These are phyloP conservation scores for Trissoscelio sp. DNA, from an alignment of 2,888 invertebrate species.

Conservation along the genomic window DNA sequence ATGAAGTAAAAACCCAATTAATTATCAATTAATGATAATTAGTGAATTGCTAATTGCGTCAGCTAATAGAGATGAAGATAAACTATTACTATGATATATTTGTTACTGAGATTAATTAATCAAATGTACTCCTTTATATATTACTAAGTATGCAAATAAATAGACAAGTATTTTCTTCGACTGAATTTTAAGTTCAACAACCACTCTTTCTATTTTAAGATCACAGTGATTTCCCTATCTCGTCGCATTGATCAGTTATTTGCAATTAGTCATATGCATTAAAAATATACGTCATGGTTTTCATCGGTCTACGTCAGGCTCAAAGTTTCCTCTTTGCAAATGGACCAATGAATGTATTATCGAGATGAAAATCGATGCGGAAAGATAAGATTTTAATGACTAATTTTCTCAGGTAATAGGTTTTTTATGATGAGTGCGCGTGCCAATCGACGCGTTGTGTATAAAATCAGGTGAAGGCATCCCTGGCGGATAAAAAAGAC, in stretches of 20 bases:
- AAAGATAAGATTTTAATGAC: constrained; percentile 15
- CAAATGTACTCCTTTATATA: neutral
- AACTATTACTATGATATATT: neutral
- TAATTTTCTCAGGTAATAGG: constrained; percentile 29
- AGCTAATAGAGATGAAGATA: constrained; percentile 4
- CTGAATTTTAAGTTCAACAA: constrained; percentile 16
- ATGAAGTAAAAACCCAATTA: constrained; percentile 25
- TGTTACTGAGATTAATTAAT: constrained; percentile 11
- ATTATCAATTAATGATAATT: neutral
- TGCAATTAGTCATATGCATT: neutral
- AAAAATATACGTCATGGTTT: constrained; percentile 16
- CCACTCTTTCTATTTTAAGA: constrained; percentile 17
- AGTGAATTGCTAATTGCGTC: constrained; percentile 9
- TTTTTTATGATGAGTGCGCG: constrained; percentile 12
- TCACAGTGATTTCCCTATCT: neutral
- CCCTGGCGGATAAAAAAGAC: constrained; percentile 56
- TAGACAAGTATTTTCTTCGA: neutral
- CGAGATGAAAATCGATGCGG: neutral
- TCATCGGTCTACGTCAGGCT: constrained; percentile 9
- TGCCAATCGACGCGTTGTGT: neutral
- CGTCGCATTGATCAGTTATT: neutral
- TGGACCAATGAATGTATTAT: neutral
- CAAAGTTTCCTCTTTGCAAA: too few species aligned
- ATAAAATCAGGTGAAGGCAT: constrained; percentile 35
- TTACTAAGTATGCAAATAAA: neutral